Evolutionary conservation across 2,888 invertebrate genomes (phyloP), one percentile per base, ranked within the genome.

Genomic region (Calephelis perditalis): DNA sequence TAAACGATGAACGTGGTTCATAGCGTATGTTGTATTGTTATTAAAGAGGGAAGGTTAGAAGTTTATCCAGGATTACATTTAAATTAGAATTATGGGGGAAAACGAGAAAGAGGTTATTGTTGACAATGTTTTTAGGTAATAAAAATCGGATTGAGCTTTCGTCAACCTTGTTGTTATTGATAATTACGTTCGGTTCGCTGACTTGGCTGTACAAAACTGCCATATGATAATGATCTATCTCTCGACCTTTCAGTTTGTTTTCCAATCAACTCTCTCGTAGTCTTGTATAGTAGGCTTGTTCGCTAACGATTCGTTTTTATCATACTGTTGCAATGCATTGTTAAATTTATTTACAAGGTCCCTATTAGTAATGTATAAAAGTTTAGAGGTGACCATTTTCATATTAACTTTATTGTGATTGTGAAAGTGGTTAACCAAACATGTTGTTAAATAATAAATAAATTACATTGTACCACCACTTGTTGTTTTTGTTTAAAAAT

Each of bases 381-480:
- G 83, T 90, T 89, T 91, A 90, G 91, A 80, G 89, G 78, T 87
- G 74, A 80, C 85, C 87, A 86, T 89, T 91, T 88, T 89, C 90
- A 86, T 83, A 76, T 77, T 73, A 77, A 77, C 81, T 72, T 68
- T 64, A 65, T 66, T 75, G 83, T 78, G 78, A 75, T 73, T 84
- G 82, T 90, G 88, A 82, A 88, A 89, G 86, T 89, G 90, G 86
- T 83, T 74, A 79, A 83, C 82, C 91, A 85, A 87, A 86, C 91
- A 91, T 88, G 91, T 92, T 92, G 92, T 92, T 92, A 92, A 91
- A 90, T 91, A 90, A 90, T 91, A 88, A 89, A 91, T 91, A 92
- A 92, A 93, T 91, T 92, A 93, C 92, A 93, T 93, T 93, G 92
- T 93, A 93, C 92, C 93, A 92, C 93, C 92, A 86, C 65, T 69